These are phyloP conservation scores for Holacanthus passer DNA, from an alignment of 2,113 vertebrate species.

Conservation along the genomic window DNA sequence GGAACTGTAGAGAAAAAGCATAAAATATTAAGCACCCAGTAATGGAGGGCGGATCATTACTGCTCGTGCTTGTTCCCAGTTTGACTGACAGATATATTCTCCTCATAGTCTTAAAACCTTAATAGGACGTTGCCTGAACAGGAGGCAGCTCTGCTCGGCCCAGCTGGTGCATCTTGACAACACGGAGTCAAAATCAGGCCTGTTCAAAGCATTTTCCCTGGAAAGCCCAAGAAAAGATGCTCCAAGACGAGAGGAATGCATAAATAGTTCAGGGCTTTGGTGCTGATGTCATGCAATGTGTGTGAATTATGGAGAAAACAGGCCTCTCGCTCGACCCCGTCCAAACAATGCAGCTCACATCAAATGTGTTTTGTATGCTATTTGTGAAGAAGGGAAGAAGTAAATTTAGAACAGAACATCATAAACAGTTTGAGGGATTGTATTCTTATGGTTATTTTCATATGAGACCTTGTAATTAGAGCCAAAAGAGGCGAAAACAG, in stretches of 20 bases:
- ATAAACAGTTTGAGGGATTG: neutral
- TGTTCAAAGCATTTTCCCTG: neutral
- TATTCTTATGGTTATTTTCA: neutral
- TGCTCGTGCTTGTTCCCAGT: neutral
- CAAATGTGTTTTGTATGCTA: neutral
- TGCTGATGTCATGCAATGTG: neutral
- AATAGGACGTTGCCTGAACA: neutral
- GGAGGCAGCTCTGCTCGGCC: conserved; percentile 7
- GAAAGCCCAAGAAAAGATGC: conserved; percentile 11
- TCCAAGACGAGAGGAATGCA: neutral
- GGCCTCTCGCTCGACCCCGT: neutral
- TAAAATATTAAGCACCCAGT: neutral
- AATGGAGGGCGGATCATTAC: neutral
- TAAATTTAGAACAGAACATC: neutral
- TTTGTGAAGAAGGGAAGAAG: neutral
- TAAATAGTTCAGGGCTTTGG: neutral
- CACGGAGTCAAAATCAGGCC: neutral
- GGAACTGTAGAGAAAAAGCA: neutral
- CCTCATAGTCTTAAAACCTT: neutral
- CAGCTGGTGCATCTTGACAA: conserved; percentile 22
- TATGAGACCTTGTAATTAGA: conserved; percentile 5
- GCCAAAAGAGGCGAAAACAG: neutral
- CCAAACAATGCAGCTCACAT: neutral
- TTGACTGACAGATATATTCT: neutral
- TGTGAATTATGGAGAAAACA: neutral